Evolutionary conservation across 2,113 vertebrate genomes (phyloP).

Genomic region (Anguilla japonica): DNA sequence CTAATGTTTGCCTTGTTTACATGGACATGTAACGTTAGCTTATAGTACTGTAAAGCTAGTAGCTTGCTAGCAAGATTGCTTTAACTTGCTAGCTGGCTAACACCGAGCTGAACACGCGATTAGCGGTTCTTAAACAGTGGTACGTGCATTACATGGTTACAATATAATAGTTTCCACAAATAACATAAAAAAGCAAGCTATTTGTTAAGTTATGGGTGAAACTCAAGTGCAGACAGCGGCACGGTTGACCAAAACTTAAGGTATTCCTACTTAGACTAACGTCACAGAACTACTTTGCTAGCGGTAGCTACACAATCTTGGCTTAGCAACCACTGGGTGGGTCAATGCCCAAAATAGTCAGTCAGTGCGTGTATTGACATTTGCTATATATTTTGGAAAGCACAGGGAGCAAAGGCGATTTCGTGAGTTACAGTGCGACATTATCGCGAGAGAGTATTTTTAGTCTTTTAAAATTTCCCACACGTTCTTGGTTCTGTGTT

Average conservation of each 20-base stretch:
- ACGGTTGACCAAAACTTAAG: not conserved
- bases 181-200: not conserved
- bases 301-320: not conserved
- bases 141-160: not conserved
- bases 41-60: not conserved
- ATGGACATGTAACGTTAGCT: not conserved
- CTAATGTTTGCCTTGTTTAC: not conserved
- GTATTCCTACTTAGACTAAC: not conserved
- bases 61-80: not conserved
- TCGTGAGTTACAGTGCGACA: conserved; percentile 1
- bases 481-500: not conserved
- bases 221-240: not conserved
- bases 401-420: conserved; percentile 5
- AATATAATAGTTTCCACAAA: not conserved
- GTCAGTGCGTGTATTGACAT: conserved; percentile 20
- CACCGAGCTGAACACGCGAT: not conserved
- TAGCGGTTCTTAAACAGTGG: not conserved
- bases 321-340: conserved; percentile 32
- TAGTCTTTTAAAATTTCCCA: not conserved
- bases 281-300: not conserved
- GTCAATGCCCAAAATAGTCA: conserved; percentile 31
- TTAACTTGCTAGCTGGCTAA: not conserved
- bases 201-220: not conserved
- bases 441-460: conserved; percentile 12
- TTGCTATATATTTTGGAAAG: conserved; percentile 21